Conservation (phyloP, 1,140 invertebrate species). For the Drosophila truncata region DNA sequence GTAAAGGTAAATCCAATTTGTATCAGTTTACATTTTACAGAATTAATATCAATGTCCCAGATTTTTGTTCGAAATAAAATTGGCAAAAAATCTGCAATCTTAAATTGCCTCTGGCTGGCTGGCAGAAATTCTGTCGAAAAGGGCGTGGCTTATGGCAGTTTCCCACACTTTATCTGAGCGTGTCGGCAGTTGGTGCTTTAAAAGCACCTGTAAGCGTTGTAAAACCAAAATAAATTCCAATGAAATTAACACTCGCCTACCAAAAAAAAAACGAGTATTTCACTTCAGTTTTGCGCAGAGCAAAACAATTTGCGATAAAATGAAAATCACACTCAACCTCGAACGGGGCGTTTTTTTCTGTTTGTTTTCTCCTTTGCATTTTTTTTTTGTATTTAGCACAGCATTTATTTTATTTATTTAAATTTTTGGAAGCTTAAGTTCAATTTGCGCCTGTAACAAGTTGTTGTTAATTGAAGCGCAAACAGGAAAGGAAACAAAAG, state of each 20-base stretch:
- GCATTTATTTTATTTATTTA: conserved; percentile 71
- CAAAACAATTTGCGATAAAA: conserved; percentile 53
- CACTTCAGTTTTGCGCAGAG: conserved; percentile 36
- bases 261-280: conserved; percentile 59
- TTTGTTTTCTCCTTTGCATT: conserved; percentile 31
- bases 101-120: background rate
- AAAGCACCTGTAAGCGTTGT: conserved; percentile 62
- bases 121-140: background rate
- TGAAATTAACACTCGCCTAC: conserved; percentile 67
- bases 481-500: conserved; percentile 55
- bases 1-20: conserved; percentile 23
- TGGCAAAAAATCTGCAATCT: conserved; percentile 6
- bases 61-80: background rate
- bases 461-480: conserved; percentile 80
- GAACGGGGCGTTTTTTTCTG: conserved; percentile 30
- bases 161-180: conserved; percentile 49
- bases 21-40: conserved; percentile 17
- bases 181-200: conserved; percentile 12
- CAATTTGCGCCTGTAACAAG: conserved; percentile 80
- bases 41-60: conserved; percentile 13
- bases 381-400: conserved; percentile 60
- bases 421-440: conserved; percentile 69
- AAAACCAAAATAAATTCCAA: conserved; percentile 72
- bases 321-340: conserved; percentile 62
- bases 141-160: conserved; percentile 46